phyloP scores from a whole-genome alignment of 2,113 vertebrate genomes.

The Proterorhinus semilunaris region DNA sequence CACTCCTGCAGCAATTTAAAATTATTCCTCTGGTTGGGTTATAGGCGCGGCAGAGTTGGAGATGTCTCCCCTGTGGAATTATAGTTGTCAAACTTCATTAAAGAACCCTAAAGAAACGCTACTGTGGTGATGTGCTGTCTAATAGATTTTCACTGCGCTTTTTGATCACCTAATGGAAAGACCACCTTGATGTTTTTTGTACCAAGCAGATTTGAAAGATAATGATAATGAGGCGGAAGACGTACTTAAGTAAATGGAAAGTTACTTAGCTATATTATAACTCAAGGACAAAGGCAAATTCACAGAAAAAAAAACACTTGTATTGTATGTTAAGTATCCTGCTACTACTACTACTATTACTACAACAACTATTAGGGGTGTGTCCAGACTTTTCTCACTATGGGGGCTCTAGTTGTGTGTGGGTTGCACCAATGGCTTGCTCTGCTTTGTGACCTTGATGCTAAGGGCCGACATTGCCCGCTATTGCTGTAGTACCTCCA shows the following conservation, averaged over 20 bases:
- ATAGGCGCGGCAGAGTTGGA: conserved; percentile 12
- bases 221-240: conserved; percentile 5
- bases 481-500: no score
- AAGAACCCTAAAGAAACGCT: conserved; percentile 32
- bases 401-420: no score
- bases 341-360: no score
- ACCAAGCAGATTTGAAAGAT: conserved; percentile 35
- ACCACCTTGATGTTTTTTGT: conserved; percentile 33
- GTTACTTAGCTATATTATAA: neutral
- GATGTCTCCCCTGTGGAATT: conserved; percentile 29
- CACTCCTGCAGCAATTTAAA: conserved; percentile 16
- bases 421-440: no score
- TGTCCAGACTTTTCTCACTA: no score
- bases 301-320: neutral
- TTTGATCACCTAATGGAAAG: conserved; percentile 49
- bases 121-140: conserved; percentile 41
- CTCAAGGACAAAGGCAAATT: neutral
- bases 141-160: conserved; percentile 55
- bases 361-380: no score
- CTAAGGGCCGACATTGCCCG: no score
- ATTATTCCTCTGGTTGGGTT: conserved; percentile 16
- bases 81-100: conserved; percentile 48
- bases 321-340: no score
- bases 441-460: no score
- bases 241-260: neutral